Conservation (phyloP, 2,113 vertebrate species). For the Cochlearius cochlearius region DNA sequence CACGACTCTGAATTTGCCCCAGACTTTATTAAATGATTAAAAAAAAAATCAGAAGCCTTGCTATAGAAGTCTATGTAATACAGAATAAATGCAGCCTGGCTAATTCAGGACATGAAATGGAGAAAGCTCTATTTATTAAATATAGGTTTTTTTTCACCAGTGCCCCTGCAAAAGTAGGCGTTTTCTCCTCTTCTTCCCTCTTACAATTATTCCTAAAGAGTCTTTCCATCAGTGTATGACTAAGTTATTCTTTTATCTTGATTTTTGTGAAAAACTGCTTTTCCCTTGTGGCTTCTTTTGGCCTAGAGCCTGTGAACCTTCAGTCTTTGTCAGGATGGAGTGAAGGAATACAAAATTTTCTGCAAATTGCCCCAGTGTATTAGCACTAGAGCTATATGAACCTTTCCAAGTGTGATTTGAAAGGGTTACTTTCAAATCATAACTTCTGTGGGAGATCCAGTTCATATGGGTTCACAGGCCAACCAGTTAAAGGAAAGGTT, state of each 20-base stretch:
- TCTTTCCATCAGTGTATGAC: background rate
- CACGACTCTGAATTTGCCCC: background rate
- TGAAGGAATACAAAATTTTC: constrained; percentile 23
- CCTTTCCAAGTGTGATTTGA: constrained; percentile 47
- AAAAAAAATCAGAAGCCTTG: background rate
- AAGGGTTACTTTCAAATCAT: constrained; percentile 38
- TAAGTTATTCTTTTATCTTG: constrained; percentile 29
- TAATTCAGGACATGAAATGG: background rate
- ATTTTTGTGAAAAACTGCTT: constrained; percentile 26
- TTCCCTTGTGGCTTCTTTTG: constrained; percentile 22
- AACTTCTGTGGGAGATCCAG: constrained; percentile 3
- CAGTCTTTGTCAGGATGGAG: constrained; percentile 17
- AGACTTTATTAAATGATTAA: background rate
- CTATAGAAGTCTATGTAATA: background rate
- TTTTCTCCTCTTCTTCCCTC: background rate
- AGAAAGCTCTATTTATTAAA: background rate
- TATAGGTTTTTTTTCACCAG: background rate
- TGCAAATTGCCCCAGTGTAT: constrained; percentile 28
- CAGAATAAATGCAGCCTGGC: background rate
- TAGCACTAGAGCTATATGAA: background rate
- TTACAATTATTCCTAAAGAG: background rate
- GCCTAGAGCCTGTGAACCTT: constrained; percentile 23
- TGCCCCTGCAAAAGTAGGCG: background rate
- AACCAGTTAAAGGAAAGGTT: constrained; percentile 41
- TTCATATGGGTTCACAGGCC: constrained; percentile 47